Base-by-base conservation (phyloP, 2,113 vertebrate species). In the Verasper variegatus region DNA sequence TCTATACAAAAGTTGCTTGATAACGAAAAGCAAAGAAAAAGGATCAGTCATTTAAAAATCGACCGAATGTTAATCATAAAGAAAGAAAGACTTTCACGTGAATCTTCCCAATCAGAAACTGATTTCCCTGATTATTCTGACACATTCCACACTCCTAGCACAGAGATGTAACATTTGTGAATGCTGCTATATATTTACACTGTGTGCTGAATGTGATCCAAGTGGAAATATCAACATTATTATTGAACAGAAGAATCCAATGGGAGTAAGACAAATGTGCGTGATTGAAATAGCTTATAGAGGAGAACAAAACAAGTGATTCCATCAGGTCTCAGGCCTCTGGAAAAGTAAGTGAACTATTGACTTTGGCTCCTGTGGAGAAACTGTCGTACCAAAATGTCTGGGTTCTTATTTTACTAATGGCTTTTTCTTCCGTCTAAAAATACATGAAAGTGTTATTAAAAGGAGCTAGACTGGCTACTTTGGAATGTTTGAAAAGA, bases 361-460 rank as follows among this genome's bases (percentile, higher is more conserved):
- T 88, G 56, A 68, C 73, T 45, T 78, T 88, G 81, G 67, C 78
- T 3, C 27, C 1, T 14, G 20, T 61, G 17, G 49, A 1, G 20
- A 82, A 77, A 60, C 81, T 67, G 58, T 63, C 11, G 0, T 35
- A 71, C 31, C 49, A 65, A 56, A 80, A 72, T 67, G 61, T 51
- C 84, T 40, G 23, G 57, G 17, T 78, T 83, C 35, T 76, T 57
- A 71, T 69, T 84, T 68, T 57, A 83, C 24, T 37, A 76, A 66
- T 54, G 18, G 54, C 20, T 51, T 70, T 66, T 63, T 61, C 18
- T 59, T 56, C 45, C 42, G 26, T 78, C 24, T 82, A 78, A 86
- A 89, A 90, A 86, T 76, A 83, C 65, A 76, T 57, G 2, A 20
- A 64, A 62, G 66, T 80, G 61, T 68, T 82, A 69, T 77, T 73